A percentile compares a stretch with the other conserved stretches of the same genome.
Conservation (phyloP, 1,140 invertebrate genomes). For the Penaeus vannamei region DNA sequence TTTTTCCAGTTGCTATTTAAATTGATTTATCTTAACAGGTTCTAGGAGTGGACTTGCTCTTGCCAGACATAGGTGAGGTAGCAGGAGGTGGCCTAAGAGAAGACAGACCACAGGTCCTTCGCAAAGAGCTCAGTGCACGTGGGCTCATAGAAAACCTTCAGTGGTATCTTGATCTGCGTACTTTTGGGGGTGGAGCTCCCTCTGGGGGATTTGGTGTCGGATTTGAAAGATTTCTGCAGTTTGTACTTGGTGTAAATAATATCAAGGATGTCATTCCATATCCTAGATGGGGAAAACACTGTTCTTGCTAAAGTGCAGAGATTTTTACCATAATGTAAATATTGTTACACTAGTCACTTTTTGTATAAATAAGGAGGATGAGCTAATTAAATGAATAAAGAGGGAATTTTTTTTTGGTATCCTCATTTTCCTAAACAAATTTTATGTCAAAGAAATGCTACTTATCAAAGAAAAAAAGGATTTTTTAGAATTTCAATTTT, state of each 20-base stretch:
- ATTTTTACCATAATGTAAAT: no score
- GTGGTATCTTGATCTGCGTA: constrained; percentile 95
- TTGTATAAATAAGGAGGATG: no score
- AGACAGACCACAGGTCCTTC: constrained; percentile 80
- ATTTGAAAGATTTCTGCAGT: constrained; percentile 91
- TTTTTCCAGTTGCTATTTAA: neutral
- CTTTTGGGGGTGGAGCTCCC: constrained; percentile 85
- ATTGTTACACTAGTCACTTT: no score
- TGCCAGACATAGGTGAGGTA: constrained; percentile 90
- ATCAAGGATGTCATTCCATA: constrained; percentile 65
- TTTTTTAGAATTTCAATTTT: no score
- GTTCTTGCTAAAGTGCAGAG: constrained; percentile 29
- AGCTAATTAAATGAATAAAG: no score
- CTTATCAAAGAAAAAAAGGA: no score
- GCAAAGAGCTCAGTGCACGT: constrained; percentile 67
- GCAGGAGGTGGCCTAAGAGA: constrained; percentile 95
- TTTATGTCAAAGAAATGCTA: no score
- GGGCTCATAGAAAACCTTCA: constrained; percentile 74
- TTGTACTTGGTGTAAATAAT: constrained; percentile 61
- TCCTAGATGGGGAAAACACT: constrained; percentile 60
- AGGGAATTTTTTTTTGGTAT: no score
- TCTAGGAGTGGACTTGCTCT: constrained; percentile 89
- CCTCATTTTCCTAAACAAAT: no score
- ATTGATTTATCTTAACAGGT: constrained; percentile 75
- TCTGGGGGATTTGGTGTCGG: constrained; percentile 97